Conservation (phyloP, 1,140 invertebrate genomes). For the Camponotus pennsylvanicus region DNA sequence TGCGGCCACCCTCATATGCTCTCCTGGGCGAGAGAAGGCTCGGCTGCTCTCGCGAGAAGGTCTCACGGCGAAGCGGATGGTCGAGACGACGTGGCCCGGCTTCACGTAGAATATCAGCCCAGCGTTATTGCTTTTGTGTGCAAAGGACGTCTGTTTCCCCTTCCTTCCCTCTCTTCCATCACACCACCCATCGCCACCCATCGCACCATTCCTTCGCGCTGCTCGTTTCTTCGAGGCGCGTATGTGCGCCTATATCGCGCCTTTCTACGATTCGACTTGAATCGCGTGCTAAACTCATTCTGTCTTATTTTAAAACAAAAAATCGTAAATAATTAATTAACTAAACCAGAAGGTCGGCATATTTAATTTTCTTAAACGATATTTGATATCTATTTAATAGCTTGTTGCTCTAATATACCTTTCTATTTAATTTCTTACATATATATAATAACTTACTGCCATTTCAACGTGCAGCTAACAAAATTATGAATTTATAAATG, state of each 20-base stretch:
- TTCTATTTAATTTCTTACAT: too few relatives aligned
- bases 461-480: not conserved
- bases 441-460: not conserved
- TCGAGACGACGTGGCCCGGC: conserved; percentile 67
- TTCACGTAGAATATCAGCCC: conserved; percentile 73
- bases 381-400: not conserved
- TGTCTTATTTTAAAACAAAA: not conserved
- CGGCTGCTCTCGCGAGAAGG: conserved; percentile 72
- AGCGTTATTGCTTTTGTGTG: conserved; percentile 76
- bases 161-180: not conserved
- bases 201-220: conserved; percentile 41
- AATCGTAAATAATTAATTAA: not conserved
- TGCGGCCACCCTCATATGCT: conserved; percentile 83
- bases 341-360: not conserved
- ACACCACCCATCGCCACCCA: conserved; percentile 21
- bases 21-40: conserved; percentile 72
- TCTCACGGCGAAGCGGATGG: conserved; percentile 68
- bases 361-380: conserved; percentile 16
- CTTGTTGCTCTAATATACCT: too few relatives aligned
- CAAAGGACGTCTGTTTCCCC: conserved; percentile 65
- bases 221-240: conserved; percentile 64
- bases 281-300: not conserved
- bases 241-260: conserved; percentile 51
- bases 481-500: conserved; percentile 18
- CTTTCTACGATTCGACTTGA: conserved; percentile 30